These are phyloP conservation scores for Apostichopus parvimensis DNA, from an alignment of 35 echinoderm and acorn worm species.

Conservation along the genomic window DNA sequence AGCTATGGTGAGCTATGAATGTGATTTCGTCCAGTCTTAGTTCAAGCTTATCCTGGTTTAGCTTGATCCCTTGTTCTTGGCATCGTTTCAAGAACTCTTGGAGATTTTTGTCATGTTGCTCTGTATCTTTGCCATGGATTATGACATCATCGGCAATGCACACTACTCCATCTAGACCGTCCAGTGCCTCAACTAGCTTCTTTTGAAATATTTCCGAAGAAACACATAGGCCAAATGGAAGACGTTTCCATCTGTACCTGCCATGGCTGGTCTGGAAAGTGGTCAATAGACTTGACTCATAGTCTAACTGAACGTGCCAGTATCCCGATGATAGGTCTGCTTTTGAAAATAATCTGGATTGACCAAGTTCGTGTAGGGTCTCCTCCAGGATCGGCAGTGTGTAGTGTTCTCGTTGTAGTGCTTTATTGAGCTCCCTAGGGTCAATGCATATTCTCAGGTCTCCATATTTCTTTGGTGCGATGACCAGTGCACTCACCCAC, in stretches of 20 bases:
- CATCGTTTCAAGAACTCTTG: conserved; percentile 54
- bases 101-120: conserved; percentile 31
- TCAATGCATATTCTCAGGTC: conserved; percentile 55
- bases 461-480: conserved; percentile 27
- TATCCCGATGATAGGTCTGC: conserved; percentile 62
- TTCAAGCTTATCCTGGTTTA: conserved; percentile 40
- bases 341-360: conserved; percentile 51
- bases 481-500: conserved; percentile 39
- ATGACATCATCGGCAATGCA: conserved; percentile 11
- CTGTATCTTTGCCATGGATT: background rate
- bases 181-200: conserved; percentile 46
- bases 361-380: conserved; percentile 36
- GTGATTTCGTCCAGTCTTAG: conserved; percentile 9
- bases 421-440: conserved; percentile 35
- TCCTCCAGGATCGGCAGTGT: conserved; percentile 3
- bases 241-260: conserved; percentile 62
- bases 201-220: conserved; percentile 69
- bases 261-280: conserved; percentile 69
- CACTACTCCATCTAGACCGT: conserved; percentile 10
- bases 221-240: too few relatives aligned
- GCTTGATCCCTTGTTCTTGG: conserved; percentile 19
- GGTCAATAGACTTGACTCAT: conserved; percentile 65
- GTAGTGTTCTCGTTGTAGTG: conserved; percentile 14
- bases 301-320: conserved; percentile 60
- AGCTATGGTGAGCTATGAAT: conserved; percentile 50